Percentiles rank a stretch among this genome's conserved stretches.
These are phyloP conservation scores for Graptemys geographica DNA, from an alignment of 2,797 vertebrate species.

Conservation along the genomic window DNA sequence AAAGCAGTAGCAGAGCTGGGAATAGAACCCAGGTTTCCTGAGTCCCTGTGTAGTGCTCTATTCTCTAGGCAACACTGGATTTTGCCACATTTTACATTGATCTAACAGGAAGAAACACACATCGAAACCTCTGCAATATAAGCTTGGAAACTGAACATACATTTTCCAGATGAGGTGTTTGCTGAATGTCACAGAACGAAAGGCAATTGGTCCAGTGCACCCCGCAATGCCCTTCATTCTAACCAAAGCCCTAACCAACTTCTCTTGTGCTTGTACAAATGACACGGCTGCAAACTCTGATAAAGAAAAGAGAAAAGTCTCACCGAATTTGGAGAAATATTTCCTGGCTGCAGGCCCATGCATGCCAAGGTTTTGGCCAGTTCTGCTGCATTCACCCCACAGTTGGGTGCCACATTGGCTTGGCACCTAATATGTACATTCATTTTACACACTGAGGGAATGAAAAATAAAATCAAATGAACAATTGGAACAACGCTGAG, in stretches of 20 bases:
- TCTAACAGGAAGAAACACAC: neutral
- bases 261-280: neutral
- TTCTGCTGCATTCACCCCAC: slow-evolving; percentile 94
- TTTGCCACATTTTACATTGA: neutral
- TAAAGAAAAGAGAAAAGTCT: neutral
- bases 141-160: neutral
- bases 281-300: accelerated
- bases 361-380: slow-evolving; percentile 93
- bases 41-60: neutral
- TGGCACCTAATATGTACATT: slow-evolving; percentile 96
- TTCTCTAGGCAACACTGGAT: neutral
- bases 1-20: neutral
- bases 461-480: slow-evolving; percentile 23
- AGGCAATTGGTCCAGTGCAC: neutral
- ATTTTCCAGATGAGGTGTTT: neutral
- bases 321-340: slow-evolving; percentile 85
- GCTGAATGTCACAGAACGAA: neutral
- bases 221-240: accelerated
- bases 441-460: slow-evolving; percentile 92
- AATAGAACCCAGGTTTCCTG: neutral
- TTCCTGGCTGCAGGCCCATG: slow-evolving; percentile 94
- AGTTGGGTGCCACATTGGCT: slow-evolving; percentile 94
- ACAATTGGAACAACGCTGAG: neutral
- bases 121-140: neutral
- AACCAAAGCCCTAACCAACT: neutral